phyloP scores from a whole-genome alignment of 2,113 vertebrate genomes.

The Camelus bactrianus region DNA sequence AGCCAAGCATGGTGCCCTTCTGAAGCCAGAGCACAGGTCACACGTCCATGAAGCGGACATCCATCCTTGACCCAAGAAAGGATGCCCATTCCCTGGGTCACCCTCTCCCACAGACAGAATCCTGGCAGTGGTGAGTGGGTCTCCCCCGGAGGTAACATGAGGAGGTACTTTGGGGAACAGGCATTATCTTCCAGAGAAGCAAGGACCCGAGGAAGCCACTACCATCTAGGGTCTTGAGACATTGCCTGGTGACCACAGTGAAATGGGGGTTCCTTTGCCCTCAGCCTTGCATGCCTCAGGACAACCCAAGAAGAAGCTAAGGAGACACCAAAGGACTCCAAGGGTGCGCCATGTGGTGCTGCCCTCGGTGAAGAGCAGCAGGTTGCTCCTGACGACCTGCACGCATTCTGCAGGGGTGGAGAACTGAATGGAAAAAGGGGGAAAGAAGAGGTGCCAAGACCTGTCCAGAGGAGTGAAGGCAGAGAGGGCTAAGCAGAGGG shows the following conservation, averaged over 20 bases:
- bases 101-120: neutral
- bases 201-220: slow-evolving; percentile 39
- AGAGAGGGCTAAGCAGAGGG: neutral
- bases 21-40: neutral
- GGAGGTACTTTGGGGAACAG: slow-evolving; percentile 83
- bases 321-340: slow-evolving; percentile 1
- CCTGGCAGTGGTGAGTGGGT: slow-evolving; percentile 33
- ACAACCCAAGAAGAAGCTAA: slow-evolving; percentile 52
- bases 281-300: slow-evolving; percentile 48
- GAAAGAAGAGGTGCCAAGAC: neutral
- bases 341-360: neutral
- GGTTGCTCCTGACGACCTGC: neutral
- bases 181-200: slow-evolving; percentile 69
- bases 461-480: too few relatives aligned
- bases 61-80: neutral
- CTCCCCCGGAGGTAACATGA: slow-evolving; percentile 75
- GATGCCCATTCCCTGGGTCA: neutral
- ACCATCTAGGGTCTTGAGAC: slow-evolving; percentile 43
- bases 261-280: slow-evolving; percentile 54
- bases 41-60: neutral
- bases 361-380: neutral
- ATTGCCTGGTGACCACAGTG: slow-evolving; percentile 48
- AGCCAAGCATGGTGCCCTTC: neutral
- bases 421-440: neutral
- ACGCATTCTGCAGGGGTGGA: neutral